These are phyloP conservation scores for Seriola rivoliana DNA, from an alignment of 2,113 vertebrate genomes.

Conservation along the genomic window DNA sequence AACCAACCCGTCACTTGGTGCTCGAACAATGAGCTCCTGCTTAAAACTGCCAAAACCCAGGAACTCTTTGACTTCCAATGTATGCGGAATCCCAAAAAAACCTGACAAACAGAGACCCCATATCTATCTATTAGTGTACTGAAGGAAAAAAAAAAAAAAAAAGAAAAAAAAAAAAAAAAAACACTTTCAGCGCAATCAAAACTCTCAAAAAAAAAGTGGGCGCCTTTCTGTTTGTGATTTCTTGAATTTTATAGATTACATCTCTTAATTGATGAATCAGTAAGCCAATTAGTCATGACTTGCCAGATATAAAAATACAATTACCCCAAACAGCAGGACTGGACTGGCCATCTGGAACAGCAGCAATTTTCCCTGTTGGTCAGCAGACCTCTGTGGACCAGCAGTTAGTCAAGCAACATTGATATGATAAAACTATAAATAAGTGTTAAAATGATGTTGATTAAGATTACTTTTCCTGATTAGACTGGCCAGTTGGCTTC, in stretches of 20 bases:
- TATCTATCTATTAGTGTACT: too few relatives aligned
- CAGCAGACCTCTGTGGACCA: slow-evolving; percentile 2
- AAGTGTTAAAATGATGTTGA: not conserved
- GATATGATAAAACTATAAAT: slow-evolving; percentile 8
- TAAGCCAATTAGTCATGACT: not conserved
- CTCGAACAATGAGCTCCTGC: too few relatives aligned
- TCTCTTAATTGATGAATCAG: slow-evolving; percentile 4
- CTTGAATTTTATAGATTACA: not conserved
- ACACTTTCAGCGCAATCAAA: too few relatives aligned
- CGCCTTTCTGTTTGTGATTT: not conserved
- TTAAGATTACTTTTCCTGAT: not conserved
- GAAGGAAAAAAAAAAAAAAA: too few relatives aligned
- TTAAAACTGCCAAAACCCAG: too few relatives aligned
- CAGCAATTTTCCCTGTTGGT: slow-evolving; percentile 22
- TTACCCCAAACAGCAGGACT: slow-evolving; percentile 6
- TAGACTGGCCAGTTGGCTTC: not conserved
- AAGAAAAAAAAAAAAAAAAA: too few relatives aligned
- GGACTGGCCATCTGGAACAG: slow-evolving; percentile 18
- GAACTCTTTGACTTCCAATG: too few relatives aligned
- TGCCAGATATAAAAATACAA: slow-evolving; percentile 6
- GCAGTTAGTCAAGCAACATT: slow-evolving; percentile 17
- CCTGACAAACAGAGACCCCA: too few relatives aligned
- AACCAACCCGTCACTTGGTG: too few relatives aligned
- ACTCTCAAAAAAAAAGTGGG: not conserved
- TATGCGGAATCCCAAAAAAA: too few relatives aligned